These are phyloP conservation scores for Lutraria rhynchaena DNA, from an alignment of 1,140 invertebrate genomes.

Conservation along the genomic window DNA sequence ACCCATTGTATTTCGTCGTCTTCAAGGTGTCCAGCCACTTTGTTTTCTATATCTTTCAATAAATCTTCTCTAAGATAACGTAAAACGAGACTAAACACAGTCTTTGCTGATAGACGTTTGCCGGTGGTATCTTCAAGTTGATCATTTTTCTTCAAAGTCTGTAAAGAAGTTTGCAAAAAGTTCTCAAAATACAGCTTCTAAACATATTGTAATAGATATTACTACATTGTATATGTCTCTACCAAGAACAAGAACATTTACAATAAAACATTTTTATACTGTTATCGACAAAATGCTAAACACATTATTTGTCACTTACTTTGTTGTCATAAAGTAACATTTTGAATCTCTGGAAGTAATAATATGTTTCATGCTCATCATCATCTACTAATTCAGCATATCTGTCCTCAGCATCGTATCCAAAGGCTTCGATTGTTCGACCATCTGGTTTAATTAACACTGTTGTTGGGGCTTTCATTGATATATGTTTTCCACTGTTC, in stretches of 20 bases:
- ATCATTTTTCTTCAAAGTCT: background rate
- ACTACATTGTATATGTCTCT: too few species aligned
- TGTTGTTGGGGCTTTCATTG: slow-evolving; percentile 29
- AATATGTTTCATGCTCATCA: slow-evolving; percentile 21
- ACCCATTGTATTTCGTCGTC: slow-evolving; percentile 19
- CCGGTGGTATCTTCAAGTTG: background rate
- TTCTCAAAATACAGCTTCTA: too few species aligned
- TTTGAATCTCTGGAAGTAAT: slow-evolving; percentile 35
- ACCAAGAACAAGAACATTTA: too few species aligned
- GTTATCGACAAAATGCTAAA: too few species aligned
- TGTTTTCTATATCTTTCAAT: background rate
- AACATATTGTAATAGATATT: too few species aligned
- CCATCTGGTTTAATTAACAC: slow-evolving; percentile 34
- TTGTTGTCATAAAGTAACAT: slow-evolving; percentile 33
- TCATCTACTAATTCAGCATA: slow-evolving; percentile 14
- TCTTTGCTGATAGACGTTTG: slow-evolving; percentile 2
- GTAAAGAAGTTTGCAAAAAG: too few species aligned
- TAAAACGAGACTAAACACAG: slow-evolving; percentile 7
- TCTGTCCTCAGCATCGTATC: slow-evolving; percentile 41
- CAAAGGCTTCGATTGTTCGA: slow-evolving; percentile 31
- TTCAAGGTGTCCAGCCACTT: background rate
- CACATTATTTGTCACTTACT: too few species aligned
- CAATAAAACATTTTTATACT: too few species aligned
- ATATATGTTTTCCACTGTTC: background rate
- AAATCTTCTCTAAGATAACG: slow-evolving; percentile 14